Evolutionary conservation across 2,797 vertebrate genomes (phyloP).

Genomic region (Channallabes apus): DNA sequence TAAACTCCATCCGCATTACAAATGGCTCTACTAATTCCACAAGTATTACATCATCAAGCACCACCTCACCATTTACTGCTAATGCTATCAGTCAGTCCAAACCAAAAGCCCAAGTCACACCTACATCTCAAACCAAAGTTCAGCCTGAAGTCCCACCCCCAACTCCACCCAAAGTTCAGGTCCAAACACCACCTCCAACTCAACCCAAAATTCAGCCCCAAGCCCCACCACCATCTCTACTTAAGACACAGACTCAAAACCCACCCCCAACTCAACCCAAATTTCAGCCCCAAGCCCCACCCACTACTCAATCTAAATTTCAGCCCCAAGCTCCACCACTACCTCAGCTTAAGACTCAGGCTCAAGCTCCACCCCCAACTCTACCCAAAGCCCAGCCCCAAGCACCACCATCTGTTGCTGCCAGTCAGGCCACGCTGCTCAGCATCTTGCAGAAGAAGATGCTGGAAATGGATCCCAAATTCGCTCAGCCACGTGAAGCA

Average conservation of each 20-base stretch:
- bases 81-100: background rate
- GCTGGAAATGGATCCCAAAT: constrained; percentile 78
- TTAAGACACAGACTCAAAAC: constrained; percentile 43
- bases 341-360: constrained; percentile 56
- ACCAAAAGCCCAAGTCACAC: constrained; percentile 6
- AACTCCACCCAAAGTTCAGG: constrained; percentile 29
- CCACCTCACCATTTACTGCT: background rate
- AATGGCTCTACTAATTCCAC: constrained; percentile 3
- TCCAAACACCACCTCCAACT: constrained; percentile 35
- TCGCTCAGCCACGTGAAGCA: constrained; percentile 54
- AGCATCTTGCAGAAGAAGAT: constrained; percentile 81
- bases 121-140: background rate
- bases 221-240: constrained; percentile 47
- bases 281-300: constrained; percentile 57
- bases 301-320: constrained; percentile 49
- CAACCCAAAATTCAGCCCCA: constrained; percentile 49
- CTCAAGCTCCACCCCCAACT: constrained; percentile 53
- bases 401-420: constrained; percentile 49
- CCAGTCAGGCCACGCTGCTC: constrained; percentile 73
- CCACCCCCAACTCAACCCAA: constrained; percentile 47
- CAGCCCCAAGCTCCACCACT: constrained; percentile 37
- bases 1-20: background rate
- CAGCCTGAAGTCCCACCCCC: background rate
- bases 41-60: constrained; percentile 16
- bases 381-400: constrained; percentile 48